A percentile compares a stretch with the other conserved stretches of the same genome.
phyloP scores from a whole-genome alignment of 2,113 vertebrate species.

The Rhinoderma darwinii region DNA sequence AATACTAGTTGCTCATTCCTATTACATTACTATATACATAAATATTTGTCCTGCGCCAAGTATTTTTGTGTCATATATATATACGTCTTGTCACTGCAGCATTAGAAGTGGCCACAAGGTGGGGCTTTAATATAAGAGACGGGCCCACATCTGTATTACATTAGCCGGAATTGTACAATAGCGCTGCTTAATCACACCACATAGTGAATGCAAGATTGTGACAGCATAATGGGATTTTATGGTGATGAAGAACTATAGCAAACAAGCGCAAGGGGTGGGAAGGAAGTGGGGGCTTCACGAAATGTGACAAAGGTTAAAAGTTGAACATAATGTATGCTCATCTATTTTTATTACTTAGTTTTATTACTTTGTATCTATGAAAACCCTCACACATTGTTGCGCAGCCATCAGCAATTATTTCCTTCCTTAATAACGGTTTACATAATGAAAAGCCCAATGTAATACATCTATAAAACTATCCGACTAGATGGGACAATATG shows the following conservation, averaged over 20 bases:
- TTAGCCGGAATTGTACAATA: neutral
- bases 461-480: neutral
- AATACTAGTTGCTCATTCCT: neutral
- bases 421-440: neutral
- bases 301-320: conserved; percentile 26
- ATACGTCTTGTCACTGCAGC: neutral
- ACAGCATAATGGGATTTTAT: conserved; percentile 45
- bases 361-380: conserved; percentile 6
- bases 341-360: conserved; percentile 16
- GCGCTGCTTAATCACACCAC: conserved; percentile 1
- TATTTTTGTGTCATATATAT: neutral
- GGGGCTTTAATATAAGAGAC: neutral
- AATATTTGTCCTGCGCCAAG: neutral
- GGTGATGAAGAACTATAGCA: neutral
- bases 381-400: neutral
- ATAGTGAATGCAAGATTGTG: neutral
- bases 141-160: conserved; percentile 11
- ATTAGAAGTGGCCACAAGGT: neutral
- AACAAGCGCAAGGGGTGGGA: neutral
- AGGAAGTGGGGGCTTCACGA: neutral
- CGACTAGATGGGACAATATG: neutral
- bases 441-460: neutral
- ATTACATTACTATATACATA: neutral
- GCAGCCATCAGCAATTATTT: neutral
- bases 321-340: conserved; percentile 10